Conservation (phyloP, 1,140 invertebrate genomes). For the Onthophagus taurus region DNA sequence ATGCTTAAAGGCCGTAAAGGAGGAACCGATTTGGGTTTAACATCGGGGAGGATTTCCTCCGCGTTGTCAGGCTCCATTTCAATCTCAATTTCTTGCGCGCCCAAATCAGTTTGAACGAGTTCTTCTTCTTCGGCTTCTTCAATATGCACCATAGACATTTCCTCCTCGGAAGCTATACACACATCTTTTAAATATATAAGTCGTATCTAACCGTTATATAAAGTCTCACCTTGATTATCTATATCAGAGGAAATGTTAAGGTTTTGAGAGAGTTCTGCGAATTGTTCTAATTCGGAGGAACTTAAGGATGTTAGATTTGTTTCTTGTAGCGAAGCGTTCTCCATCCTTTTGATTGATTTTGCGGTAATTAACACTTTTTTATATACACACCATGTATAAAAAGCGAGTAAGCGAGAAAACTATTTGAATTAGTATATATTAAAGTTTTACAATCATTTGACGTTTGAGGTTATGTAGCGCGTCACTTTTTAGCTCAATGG, state of each 20-base stretch:
- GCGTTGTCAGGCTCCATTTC: constrained; percentile 23
- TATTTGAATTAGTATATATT: no score
- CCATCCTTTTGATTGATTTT: no score
- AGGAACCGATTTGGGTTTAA: constrained; percentile 27
- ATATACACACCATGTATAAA: no score
- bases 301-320: constrained; percentile 18
- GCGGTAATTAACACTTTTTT: no score
- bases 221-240: constrained; percentile 25
- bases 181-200: background rate
- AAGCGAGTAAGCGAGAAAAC: no score
- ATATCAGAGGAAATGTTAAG: constrained; percentile 24
- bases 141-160: constrained; percentile 3
- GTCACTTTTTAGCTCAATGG: no score
- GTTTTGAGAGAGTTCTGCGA: constrained; percentile 27
- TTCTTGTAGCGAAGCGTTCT: constrained; percentile 1
- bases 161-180: constrained; percentile 8
- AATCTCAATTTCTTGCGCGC: constrained; percentile 27
- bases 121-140: constrained; percentile 16
- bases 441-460: no score
- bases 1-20: constrained; percentile 35
- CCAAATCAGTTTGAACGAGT: constrained; percentile 27
- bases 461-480: no score
- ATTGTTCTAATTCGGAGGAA: constrained; percentile 22
- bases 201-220: constrained; percentile 1
- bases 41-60: constrained; percentile 25